Conservation (phyloP, 1,140 invertebrate species). For the Drosophila orosa region DNA sequence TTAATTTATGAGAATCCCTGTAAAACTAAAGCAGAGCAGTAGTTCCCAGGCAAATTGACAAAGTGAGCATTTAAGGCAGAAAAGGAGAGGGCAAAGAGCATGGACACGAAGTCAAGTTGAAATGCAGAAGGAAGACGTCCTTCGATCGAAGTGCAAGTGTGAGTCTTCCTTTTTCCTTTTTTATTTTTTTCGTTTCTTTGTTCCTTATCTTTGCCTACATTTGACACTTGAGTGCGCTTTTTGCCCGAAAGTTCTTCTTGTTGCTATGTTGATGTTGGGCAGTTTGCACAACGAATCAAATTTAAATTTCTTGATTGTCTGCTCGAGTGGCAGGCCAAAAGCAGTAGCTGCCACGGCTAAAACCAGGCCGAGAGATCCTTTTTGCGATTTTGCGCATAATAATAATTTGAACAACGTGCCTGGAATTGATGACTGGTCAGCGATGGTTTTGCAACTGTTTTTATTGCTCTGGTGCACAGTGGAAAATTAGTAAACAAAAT, state of each 20-base stretch:
- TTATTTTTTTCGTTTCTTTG: not conserved
- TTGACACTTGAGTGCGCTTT: conserved; percentile 77
- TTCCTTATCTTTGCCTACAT: conserved; percentile 58
- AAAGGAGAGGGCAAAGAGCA: conserved; percentile 35
- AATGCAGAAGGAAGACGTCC: conserved; percentile 50
- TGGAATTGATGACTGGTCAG: conserved; percentile 75
- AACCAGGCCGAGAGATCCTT: conserved; percentile 62
- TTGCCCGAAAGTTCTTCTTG: conserved; percentile 36
- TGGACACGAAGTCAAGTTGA: conserved; percentile 40
- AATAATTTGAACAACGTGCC: conserved; percentile 81
- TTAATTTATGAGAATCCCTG: conserved; percentile 76
- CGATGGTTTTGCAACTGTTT: conserved; percentile 50
- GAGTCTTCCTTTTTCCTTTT: conserved; percentile 32
- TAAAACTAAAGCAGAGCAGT: conserved; percentile 70
- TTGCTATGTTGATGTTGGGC: conserved; percentile 56
- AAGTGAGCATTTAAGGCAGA: conserved; percentile 52
- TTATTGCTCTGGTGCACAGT: conserved; percentile 16
- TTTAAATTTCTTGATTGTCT: conserved; percentile 83
- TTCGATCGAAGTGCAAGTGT: conserved; percentile 67
- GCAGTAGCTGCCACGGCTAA: conserved; percentile 41
- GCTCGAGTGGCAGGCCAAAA: conserved; percentile 73
- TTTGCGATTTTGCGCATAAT: conserved; percentile 82
- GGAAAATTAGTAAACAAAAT: not conserved
- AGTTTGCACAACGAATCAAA: conserved; percentile 81
- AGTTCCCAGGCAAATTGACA: conserved; percentile 60